These are phyloP conservation scores for Lophotriccus pileatus DNA, from an alignment of 2,797 vertebrate genomes.

Conservation along the genomic window DNA sequence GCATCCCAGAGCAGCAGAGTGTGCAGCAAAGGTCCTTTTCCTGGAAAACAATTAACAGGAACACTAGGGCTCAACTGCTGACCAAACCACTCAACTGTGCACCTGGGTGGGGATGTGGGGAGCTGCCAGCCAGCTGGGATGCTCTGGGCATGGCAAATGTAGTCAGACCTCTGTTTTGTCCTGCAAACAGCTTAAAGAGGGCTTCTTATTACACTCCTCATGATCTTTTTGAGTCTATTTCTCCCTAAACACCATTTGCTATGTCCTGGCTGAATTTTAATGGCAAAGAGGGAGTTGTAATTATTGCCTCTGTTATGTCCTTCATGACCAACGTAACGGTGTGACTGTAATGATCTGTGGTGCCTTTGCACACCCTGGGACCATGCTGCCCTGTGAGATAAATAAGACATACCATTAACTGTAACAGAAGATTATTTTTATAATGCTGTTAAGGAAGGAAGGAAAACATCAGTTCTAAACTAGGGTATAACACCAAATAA, in stretches of 20 bases:
- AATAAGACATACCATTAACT: not conserved
- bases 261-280: not conserved
- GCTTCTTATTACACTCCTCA: not conserved
- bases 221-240: not conserved
- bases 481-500: constrained; percentile 1
- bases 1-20: not conserved
- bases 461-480: constrained; percentile 2
- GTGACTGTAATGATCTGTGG: not conserved
- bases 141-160: not conserved
- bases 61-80: not conserved
- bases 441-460: constrained; percentile 7
- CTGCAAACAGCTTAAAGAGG: not conserved
- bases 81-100: not conserved
- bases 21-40: not conserved
- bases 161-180: not conserved
- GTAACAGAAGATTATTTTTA: not conserved
- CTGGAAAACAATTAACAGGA: not conserved
- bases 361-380: not conserved
- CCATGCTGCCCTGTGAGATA: not conserved
- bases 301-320: constrained; percentile 17
- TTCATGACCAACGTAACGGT: not conserved
- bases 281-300: not conserved
- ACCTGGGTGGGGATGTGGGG: not conserved
- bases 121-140: not conserved
- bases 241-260: not conserved